phyloP scores from a whole-genome alignment of 2,113 vertebrate genomes.

The Lagenorhynchus albirostris region DNA sequence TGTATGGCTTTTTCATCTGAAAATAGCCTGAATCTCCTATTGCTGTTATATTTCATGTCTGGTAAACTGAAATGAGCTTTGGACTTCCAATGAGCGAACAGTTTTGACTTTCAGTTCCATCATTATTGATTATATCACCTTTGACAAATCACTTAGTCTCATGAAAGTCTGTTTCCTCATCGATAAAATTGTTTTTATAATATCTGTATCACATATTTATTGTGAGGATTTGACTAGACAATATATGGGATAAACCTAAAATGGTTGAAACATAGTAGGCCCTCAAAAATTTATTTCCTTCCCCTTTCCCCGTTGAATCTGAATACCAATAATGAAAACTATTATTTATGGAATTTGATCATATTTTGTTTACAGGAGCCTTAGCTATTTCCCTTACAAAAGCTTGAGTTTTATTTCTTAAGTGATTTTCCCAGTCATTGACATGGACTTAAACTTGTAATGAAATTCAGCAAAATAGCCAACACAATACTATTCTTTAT shows the following conservation, averaged over 20 bases:
- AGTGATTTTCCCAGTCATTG: too few relatives aligned
- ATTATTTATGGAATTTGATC: neutral
- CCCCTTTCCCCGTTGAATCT: neutral
- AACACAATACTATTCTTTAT: neutral
- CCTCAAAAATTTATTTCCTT: neutral
- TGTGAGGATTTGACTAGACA: neutral
- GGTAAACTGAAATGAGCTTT: neutral
- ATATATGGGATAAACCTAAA: neutral
- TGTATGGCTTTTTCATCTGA: neutral
- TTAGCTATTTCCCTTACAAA: neutral
- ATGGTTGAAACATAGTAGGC: neutral
- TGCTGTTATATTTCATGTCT: neutral
- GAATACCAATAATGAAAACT: neutral
- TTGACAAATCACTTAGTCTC: neutral
- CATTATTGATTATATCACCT: neutral
- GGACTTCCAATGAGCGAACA: neutral
- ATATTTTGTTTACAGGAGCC: neutral
- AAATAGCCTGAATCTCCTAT: neutral
- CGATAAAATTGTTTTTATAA: neutral
- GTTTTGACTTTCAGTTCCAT: neutral
- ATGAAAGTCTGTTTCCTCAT: neutral
- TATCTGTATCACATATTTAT: neutral
- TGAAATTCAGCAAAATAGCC: neutral
- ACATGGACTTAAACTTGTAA: neutral
- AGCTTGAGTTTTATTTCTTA: neutral